phyloP scores from a whole-genome alignment of 2,113 vertebrate species.

The Psephotus haematonotus region DNA sequence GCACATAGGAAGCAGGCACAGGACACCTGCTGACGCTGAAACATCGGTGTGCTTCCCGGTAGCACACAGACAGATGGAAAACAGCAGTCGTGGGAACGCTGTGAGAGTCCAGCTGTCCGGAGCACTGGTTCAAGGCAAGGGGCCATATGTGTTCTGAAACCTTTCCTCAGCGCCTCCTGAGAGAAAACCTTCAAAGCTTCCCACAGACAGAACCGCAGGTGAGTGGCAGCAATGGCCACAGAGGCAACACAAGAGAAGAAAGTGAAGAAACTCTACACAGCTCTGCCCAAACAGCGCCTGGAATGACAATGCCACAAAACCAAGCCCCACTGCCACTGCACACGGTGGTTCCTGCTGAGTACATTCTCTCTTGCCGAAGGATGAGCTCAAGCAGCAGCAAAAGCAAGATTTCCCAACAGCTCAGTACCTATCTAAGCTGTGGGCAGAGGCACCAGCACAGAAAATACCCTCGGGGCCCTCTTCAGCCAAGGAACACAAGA shows the following conservation, averaged over 20 bases:
- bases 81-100: fast-evolving
- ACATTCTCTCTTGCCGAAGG: background rate
- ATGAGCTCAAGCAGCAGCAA: background rate
- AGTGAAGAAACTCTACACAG: background rate
- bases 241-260: background rate
- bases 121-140: background rate
- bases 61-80: background rate
- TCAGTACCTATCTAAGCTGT: background rate
- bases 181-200: background rate
- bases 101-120: background rate
- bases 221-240: background rate
- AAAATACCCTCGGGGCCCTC: background rate
- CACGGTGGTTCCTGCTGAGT: too few species aligned
- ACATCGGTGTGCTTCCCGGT: background rate
- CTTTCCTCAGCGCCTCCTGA: background rate
- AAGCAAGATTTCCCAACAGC: background rate
- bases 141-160: fast-evolving
- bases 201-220: background rate
- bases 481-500: background rate
- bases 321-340: background rate
- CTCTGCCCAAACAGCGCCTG: background rate
- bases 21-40: background rate
- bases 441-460: background rate
- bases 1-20: background rate
- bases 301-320: background rate